phyloP scores from a whole-genome alignment of 2,113 vertebrate species.

The Lasiurus borealis region DNA sequence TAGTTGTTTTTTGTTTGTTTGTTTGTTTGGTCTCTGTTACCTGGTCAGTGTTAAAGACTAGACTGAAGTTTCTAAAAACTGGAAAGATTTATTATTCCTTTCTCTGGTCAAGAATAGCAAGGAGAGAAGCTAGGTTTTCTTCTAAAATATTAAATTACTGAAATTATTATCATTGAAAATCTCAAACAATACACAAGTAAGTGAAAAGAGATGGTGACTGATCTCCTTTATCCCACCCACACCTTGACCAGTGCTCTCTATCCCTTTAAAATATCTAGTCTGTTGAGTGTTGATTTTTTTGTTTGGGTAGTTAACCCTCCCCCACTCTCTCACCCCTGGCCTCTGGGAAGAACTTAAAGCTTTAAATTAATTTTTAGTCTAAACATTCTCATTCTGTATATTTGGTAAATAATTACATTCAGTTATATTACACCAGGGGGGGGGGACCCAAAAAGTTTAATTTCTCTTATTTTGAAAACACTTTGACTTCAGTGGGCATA shows the following conservation, averaged over 20 bases:
- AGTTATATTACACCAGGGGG: conserved; percentile 43
- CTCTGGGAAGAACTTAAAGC: conserved; percentile 40
- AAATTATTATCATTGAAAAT: conserved; percentile 13
- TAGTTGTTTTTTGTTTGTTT: neutral
- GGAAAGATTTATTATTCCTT: neutral
- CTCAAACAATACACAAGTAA: neutral
- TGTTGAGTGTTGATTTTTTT: conserved; percentile 1
- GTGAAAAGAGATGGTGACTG: neutral
- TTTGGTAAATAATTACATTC: conserved; percentile 65
- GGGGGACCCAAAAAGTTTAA: conserved; percentile 56
- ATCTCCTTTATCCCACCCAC: neutral
- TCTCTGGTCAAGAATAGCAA: neutral
- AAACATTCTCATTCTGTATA: conserved; percentile 54
- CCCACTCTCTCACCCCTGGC: neutral
- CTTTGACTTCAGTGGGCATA: neutral
- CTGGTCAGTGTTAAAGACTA: neutral
- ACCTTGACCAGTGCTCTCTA: neutral
- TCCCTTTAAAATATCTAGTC: neutral
- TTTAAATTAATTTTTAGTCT: conserved; percentile 65
- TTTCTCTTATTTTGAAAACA: conserved; percentile 65
- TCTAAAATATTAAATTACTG: conserved; percentile 26
- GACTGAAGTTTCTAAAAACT: conserved; percentile 8
- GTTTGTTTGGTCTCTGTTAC: neutral
- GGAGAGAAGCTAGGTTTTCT: neutral
- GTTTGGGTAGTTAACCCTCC: neutral